Base-by-base conservation (phyloP, 2,888 invertebrate genomes). In the Drosophila parthenogenetica region DNA sequence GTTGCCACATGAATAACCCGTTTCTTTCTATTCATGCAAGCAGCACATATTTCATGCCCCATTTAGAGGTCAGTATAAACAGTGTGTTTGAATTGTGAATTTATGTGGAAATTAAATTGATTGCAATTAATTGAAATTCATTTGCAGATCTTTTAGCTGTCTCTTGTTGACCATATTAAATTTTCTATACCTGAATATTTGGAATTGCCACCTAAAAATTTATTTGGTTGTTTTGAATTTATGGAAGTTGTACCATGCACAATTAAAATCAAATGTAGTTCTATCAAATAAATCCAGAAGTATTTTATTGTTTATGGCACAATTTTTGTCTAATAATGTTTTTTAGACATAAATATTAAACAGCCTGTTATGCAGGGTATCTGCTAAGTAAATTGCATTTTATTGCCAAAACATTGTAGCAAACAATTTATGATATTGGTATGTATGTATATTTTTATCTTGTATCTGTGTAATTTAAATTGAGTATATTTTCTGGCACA, bases 91-190 rank as follows among this genome's bases (percentile, higher is more conserved):
- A 48, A 25, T 48, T 45, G 3, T 32, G 10, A 37, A 17, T 13
- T 35, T 35, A 35, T 45, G 48, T 32, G 48, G 11, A 17, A 49
- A 17, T 46, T 39, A 3, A 45, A 53, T 81, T 82, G 64, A 82
- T 80, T 76, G 67, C 57, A 54, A 68, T 74, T 78, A 68, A 81
- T 78, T 81, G 78, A 80, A 80, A 80, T 73, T 60, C 59, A 73
- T 76, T 78, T 64, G 49, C 35, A 35, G 8, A 40, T 45, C 55
- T 69, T 57, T 29, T 48, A 39, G 19, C 11, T 53, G 58, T 62
- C 62, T 68, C 16, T 35, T 62, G 49, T 69, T 79, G 42, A 55
- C 72, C 77, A 54, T 55, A 53, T 77, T 62, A 77, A 69, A 68
- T 59, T 67, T 61, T 74, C 63, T 19, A 39, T 79, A 68, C 65